Evolutionary conservation across 1,140 invertebrate genomes (phyloP).

Genomic region (Amphibalanus amphitrite): DNA sequence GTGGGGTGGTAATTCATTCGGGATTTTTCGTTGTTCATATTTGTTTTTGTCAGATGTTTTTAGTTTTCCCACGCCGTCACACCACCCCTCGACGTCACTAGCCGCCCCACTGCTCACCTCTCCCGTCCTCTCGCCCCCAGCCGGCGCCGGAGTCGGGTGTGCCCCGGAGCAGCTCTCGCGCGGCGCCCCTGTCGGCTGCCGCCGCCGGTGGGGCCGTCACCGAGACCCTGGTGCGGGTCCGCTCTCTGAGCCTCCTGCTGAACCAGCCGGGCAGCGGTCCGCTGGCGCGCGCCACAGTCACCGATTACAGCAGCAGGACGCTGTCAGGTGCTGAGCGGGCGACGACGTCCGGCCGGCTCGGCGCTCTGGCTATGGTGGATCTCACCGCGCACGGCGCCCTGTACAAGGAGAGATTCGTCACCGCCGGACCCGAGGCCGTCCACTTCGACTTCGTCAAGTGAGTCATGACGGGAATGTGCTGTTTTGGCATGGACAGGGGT

Average conservation of each 20-base stretch:
- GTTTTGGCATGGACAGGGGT: too few species aligned
- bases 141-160: background rate
- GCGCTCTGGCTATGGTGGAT: conserved; percentile 60
- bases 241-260: conserved; percentile 57
- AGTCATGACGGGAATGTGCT: too few species aligned
- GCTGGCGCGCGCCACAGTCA: conserved; percentile 57
- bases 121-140: background rate
- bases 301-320: conserved; percentile 36
- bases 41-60: too few species aligned
- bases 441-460: conserved; percentile 48
- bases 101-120: too few species aligned
- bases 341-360: conserved; percentile 40
- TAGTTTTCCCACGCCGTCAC: too few species aligned
- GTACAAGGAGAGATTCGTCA: conserved; percentile 69
- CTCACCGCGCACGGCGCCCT: conserved; percentile 50
- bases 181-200: conserved; percentile 2
- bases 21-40: too few species aligned
- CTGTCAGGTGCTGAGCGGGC: conserved; percentile 26
- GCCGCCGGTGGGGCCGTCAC: conserved; percentile 20
- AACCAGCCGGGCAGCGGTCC: conserved; percentile 48
- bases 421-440: conserved; percentile 59
- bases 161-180: background rate
- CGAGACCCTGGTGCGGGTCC: conserved; percentile 44
- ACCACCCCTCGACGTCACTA: too few species aligned
- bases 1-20: too few species aligned